Evolutionary conservation across 2,113 vertebrate genomes (phyloP).

Genomic region (Microtus ochrogaster): DNA sequence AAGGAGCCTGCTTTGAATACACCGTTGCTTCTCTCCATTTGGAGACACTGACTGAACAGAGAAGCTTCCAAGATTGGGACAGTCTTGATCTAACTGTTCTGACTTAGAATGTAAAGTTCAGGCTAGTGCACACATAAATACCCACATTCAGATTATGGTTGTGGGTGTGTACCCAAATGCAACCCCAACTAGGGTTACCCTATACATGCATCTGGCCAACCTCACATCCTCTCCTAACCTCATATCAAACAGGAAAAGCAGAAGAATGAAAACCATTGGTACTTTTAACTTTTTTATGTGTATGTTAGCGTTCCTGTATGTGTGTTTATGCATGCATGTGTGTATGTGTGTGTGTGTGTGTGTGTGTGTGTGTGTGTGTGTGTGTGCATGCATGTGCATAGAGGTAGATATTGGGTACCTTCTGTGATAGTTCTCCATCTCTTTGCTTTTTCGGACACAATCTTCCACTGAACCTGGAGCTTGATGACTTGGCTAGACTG

Average conservation of each 20-base stretch:
- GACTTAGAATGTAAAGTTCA: not conserved
- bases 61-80: not conserved
- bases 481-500: not conserved
- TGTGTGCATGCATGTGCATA: not conserved
- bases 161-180: not conserved
- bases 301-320: not conserved
- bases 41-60: not conserved
- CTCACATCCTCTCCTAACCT: not conserved
- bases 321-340: not conserved
- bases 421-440: not conserved
- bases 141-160: not conserved
- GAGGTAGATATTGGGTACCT: not conserved
- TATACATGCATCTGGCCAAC: not conserved
- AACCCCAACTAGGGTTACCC: not conserved
- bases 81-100: not conserved
- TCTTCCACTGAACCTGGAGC: not conserved
- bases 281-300: not conserved
- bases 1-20: not conserved
- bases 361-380: not conserved
- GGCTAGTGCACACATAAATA: not conserved
- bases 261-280: slow-evolving; percentile 1
- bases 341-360: not conserved
- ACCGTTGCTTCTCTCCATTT: not conserved
- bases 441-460: not conserved
- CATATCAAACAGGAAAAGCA: slow-evolving; percentile 7